Evolutionary conservation across 2,113 vertebrate species (phyloP).

Genomic region (Dicrurus megarhynchus): DNA sequence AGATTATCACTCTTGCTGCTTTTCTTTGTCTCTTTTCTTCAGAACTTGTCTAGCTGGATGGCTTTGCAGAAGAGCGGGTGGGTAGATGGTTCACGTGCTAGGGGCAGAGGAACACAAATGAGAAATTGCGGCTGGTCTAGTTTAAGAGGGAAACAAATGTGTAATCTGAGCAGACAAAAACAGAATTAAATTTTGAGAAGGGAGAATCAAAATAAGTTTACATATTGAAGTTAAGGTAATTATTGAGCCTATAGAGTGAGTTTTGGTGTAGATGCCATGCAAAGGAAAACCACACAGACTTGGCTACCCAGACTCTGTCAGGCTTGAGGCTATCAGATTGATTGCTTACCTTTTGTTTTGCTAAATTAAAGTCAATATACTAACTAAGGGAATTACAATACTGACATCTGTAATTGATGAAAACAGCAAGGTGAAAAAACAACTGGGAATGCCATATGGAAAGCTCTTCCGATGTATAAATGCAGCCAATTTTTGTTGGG

Average conservation of each 20-base stretch:
- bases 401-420: neutral
- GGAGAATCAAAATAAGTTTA: neutral
- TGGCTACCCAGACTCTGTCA: neutral
- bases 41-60: neutral
- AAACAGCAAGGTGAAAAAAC: neutral
- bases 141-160: neutral
- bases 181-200: neutral
- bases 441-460: neutral
- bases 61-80: neutral
- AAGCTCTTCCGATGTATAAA: neutral
- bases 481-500: neutral
- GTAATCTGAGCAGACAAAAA: neutral
- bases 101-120: neutral
- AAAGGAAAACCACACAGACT: neutral
- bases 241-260: neutral
- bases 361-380: neutral
- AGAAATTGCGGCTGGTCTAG: neutral
- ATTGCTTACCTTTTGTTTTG: neutral
- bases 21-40: neutral
- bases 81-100: accelerated
- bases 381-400: neutral
- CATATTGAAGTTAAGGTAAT: neutral
- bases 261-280: neutral
- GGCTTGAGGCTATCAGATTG: neutral
- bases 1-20: neutral